These are phyloP conservation scores for Hippolais icterina DNA, from an alignment of 2,113 vertebrate species.

Conservation along the genomic window DNA sequence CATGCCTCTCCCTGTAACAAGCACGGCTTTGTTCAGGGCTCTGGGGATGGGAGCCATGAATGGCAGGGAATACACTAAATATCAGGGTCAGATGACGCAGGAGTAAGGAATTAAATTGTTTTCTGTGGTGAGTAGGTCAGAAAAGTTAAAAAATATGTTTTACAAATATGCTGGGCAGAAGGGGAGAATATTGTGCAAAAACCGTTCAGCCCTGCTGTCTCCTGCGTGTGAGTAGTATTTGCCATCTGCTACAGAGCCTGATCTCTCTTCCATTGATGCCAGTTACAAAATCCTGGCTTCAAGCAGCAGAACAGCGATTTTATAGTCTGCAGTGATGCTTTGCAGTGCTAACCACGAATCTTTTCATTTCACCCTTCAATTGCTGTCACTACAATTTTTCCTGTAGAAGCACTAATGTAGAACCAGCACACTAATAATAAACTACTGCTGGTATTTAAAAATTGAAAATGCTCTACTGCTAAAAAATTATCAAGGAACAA, in stretches of 20 bases:
- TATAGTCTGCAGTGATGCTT: conserved; percentile 18
- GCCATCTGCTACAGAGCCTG: neutral
- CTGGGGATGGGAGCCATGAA: conserved; percentile 22
- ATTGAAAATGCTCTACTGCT: neutral
- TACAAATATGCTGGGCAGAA: neutral
- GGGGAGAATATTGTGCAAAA: neutral
- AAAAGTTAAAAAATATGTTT: neutral
- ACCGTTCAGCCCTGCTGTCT: neutral
- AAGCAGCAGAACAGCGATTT: neutral
- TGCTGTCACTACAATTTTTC: neutral
- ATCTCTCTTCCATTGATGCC: neutral
- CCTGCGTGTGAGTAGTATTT: neutral
- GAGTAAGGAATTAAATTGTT: neutral
- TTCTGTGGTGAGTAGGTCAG: neutral
- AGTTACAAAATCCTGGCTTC: neutral
- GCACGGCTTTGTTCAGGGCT: conserved; percentile 28
- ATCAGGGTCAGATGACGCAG: neutral
- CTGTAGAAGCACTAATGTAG: neutral
- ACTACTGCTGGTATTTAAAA: neutral
- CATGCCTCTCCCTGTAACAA: conserved; percentile 53
- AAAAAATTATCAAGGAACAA: neutral
- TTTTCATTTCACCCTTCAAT: conserved; percentile 20
- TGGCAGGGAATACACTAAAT: conserved; percentile 13
- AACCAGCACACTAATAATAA: neutral
- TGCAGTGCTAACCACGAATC: neutral